Evolutionary conservation across 2,113 vertebrate genomes (phyloP), one percentile per base, ranked within the genome.

Genomic region (Sula dactylatra): DNA sequence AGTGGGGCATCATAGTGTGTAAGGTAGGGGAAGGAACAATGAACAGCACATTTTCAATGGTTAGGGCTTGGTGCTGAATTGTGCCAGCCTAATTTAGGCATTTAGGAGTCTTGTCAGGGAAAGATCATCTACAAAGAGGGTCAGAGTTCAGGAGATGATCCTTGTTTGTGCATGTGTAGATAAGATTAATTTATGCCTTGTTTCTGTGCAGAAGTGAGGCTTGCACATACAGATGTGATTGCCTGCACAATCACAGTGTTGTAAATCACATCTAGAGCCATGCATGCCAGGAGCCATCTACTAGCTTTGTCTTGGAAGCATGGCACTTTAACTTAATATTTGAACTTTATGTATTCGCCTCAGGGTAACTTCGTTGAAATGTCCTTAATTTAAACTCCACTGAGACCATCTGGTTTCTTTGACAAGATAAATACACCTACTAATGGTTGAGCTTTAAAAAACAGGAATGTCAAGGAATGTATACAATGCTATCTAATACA

Each of bases 401-500:
- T 72, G 64, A 70, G 74, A 85, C 86, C 93, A 90, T 90, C 86
- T 96, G 95, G 84, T 94, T 94, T 96, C 79, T 97, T 88, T 96
- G 94, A 95, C 89, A 93, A 95, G 94, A 95, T 91, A 95, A 97
- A 87, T 85, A 50, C 55, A 86, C 20, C 31, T 80, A 50, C 78
- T 94, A 93, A 91, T 95, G 61, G 31, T 19, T 93, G n/a, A 62
- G 78, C 84, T 96, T 93, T 66, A 73, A 95, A 94, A 91, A 27
- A 0, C 22, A 54, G 14, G 86, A 72, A 85, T 73, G 66, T 56
- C 32, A 50, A 87, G 45, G 84, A 92, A 90, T 90, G 84, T 62
- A 15, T 88, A 38, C 54, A 80, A 32, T 93, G 73, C 58, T 70
- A 25, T 77, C 76, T 82, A 70, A 71, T 62, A 27, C 10, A 8